phyloP scores from a whole-genome alignment of 2,888 invertebrate species.

The Nephrotoma guestfalica region DNA sequence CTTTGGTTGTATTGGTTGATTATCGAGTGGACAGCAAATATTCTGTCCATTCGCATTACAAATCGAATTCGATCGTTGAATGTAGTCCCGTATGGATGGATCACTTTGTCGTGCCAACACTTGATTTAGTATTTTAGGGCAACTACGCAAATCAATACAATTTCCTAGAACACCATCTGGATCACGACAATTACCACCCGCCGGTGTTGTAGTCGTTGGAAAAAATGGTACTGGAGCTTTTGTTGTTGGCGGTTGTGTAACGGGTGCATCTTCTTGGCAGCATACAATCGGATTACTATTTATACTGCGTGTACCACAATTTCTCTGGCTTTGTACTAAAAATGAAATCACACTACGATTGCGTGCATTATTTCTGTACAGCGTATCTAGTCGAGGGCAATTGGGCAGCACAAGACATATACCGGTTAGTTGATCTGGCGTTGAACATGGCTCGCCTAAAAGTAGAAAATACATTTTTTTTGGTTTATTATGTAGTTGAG shows the following conservation, averaged over 20 bases:
- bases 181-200: background rate
- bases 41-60: conserved; percentile 8
- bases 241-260: background rate
- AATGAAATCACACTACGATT: conserved; percentile 21
- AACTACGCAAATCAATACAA: conserved; percentile 7
- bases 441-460: conserved; percentile 20
- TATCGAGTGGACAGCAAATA: background rate
- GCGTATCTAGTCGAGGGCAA: conserved; percentile 24
- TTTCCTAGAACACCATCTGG: conserved; percentile 4
- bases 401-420: conserved; percentile 22
- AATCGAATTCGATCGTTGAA: conserved; percentile 9
- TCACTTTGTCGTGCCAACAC: conserved; percentile 8
- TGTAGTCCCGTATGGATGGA: conserved; percentile 5
- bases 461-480: background rate
- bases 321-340: conserved; percentile 21
- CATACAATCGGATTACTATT: conserved; percentile 28
- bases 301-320: conserved; percentile 23
- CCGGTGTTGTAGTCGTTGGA: background rate
- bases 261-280: conserved; percentile 6
- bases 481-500: background rate
- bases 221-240: background rate
- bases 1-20: conserved; percentile 7
- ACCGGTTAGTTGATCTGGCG: conserved; percentile 26
- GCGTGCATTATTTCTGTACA: conserved; percentile 18
- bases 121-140: conserved; percentile 5